phyloP scores from a whole-genome alignment of 2,797 vertebrate genomes.

The Mormyrus proboscirostris region DNA sequence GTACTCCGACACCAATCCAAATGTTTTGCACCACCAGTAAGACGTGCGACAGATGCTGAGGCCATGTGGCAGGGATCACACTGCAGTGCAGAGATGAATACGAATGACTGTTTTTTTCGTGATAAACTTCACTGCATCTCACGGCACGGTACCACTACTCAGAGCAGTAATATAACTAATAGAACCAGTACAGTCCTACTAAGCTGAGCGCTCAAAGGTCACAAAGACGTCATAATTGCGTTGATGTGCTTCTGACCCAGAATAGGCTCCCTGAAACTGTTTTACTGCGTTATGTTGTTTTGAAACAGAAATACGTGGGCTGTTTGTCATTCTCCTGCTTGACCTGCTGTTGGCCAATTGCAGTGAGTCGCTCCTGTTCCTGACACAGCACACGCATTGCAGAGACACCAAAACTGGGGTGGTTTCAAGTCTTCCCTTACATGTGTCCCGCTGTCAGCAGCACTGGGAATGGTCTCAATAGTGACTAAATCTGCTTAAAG shows the following conservation, averaged over 20 bases:
- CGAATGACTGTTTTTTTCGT: neutral
- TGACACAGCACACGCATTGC: neutral
- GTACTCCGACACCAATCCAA: conserved; percentile 30
- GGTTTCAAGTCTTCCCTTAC: neutral
- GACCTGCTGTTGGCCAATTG: neutral
- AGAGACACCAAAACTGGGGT: neutral
- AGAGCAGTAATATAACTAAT: neutral
- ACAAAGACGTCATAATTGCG: neutral
- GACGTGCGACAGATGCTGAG: neutral
- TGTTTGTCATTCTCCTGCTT: neutral
- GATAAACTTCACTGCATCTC: neutral
- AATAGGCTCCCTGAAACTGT: neutral
- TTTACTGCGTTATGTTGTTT: neutral
- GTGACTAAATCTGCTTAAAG: neutral
- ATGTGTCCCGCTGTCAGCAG: neutral
- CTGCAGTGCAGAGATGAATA: conserved; percentile 23
- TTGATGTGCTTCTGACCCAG: neutral
- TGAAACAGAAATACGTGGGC: neutral
- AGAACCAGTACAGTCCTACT: neutral
- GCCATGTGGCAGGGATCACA: neutral
- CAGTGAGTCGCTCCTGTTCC: neutral
- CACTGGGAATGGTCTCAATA: neutral
- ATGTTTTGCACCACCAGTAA: conserved; percentile 32
- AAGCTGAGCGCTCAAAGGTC: neutral
- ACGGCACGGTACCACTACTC: neutral